These are phyloP conservation scores for Bombylius discolor DNA, from an alignment of 2,888 invertebrate genomes.

Conservation along the genomic window DNA sequence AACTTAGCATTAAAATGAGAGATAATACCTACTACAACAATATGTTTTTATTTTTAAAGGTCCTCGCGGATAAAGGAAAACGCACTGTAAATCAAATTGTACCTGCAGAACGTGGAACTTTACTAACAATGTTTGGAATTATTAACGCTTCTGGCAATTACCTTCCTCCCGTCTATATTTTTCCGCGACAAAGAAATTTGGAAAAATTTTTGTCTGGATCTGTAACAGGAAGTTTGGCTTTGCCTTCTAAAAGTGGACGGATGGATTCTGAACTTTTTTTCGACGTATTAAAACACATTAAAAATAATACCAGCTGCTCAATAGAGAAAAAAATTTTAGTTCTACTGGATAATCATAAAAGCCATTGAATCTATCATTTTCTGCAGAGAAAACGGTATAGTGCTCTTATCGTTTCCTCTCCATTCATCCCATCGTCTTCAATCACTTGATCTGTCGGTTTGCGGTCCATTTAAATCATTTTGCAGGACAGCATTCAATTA, in stretches of 20 bases:
- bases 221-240: background rate
- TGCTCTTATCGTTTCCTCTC: background rate
- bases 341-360: background rate
- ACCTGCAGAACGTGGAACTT: slow-evolving; percentile 15
- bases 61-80: slow-evolving; percentile 4
- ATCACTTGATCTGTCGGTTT: background rate
- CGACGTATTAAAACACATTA: no score
- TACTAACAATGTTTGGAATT: slow-evolving; percentile 11
- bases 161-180: background rate
- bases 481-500: no score
- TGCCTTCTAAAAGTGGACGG: background rate
- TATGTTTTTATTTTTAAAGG: background rate
- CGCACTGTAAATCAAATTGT: slow-evolving; percentile 14
- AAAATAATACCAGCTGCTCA: background rate
- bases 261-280: background rate
- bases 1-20: background rate
- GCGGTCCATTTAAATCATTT: no score
- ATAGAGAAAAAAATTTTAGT: background rate
- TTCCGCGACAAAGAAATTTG: background rate
- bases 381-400: background rate
- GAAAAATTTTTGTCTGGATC: background rate
- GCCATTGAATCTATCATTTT: background rate
- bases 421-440: background rate
- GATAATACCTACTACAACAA: no score
- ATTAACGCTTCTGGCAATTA: background rate